Conservation (phyloP, 2,113 vertebrate genomes). For the Thomomys bottae region DNA sequence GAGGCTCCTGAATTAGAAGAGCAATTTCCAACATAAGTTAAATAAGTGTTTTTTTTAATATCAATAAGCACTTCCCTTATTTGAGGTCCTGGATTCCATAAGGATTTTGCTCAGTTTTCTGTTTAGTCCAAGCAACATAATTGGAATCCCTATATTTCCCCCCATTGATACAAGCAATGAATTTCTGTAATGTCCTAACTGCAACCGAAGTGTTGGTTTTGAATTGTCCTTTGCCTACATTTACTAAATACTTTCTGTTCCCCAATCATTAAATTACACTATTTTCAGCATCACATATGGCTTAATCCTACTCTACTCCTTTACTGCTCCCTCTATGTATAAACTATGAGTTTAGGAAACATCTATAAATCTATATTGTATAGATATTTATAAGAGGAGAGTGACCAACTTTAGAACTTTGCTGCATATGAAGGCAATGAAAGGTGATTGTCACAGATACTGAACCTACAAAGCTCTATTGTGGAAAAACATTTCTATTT, state of each 20-base stretch:
- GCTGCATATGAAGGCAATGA: background rate
- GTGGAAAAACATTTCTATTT: background rate
- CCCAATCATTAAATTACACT: background rate
- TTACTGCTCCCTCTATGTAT: fast-evolving
- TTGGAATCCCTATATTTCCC: background rate
- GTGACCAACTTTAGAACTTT: background rate
- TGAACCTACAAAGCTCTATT: background rate
- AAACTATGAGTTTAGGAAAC: background rate
- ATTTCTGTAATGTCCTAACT: background rate
- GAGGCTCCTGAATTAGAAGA: background rate
- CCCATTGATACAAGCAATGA: background rate
- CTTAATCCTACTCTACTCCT: background rate
- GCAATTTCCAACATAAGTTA: background rate
- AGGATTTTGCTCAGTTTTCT: background rate
- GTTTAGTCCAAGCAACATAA: background rate
- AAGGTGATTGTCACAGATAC: background rate
- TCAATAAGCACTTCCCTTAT: background rate
- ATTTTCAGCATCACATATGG: background rate
- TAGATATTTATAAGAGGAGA: background rate
- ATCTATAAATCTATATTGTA: background rate
- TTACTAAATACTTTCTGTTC: background rate
- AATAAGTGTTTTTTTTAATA: background rate
- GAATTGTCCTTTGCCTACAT: background rate
- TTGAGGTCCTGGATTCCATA: background rate
- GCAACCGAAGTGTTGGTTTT: background rate